Evolutionary conservation across 2,888 invertebrate genomes (phyloP), one percentile per base, ranked within the genome.

Genomic region (Cerastoderma edule): DNA sequence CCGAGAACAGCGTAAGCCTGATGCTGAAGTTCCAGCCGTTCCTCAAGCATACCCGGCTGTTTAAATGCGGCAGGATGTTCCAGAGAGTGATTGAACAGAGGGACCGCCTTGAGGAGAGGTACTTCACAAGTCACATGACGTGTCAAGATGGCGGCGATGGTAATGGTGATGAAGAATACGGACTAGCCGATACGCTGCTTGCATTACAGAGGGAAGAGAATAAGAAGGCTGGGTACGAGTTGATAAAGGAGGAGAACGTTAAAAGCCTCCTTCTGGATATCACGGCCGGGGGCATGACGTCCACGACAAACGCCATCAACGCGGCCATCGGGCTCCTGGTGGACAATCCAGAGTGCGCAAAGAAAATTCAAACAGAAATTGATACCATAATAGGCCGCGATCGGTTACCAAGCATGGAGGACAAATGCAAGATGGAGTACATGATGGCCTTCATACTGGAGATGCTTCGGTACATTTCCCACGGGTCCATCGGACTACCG

Each of bases 271-370:
- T 72, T 22, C 30, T 77, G n/a, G 77, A 72, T 46, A 32, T 68
- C 13, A 30, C 70, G 0, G 56, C 57, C 1, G 77, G 66, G 16
- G 66, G 63, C 22, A 66, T 56, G 65, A 64, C 53, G 2, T 77
- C 81, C 28, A 79, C 79, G 2, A 64, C 75, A n/a, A 48, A 69
- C 3, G 77, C 87, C 4, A 46, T 88, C 5, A 32, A 67, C 22
- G 77, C 83, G 68, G 56, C 77, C 1, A 63, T 87, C 19, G 78
- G 86, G 0, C 75, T 77, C 57, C 50, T 87, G 71, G 71, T 83
- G n/a, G 75, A 78, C 2, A 60, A 85, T 67, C 85, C 83, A 1
- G 73, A 85, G 10, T 75, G 83, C 50, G 84, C 77, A 44, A 48
- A 60, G 22, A 63, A 67, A 10, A 78, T 90, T 2, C 83, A 85